Percentiles rank a stretch among this genome's conserved stretches.
phyloP scores from a whole-genome alignment of 1,140 invertebrate genomes.

The Habropoda laboriosa region DNA sequence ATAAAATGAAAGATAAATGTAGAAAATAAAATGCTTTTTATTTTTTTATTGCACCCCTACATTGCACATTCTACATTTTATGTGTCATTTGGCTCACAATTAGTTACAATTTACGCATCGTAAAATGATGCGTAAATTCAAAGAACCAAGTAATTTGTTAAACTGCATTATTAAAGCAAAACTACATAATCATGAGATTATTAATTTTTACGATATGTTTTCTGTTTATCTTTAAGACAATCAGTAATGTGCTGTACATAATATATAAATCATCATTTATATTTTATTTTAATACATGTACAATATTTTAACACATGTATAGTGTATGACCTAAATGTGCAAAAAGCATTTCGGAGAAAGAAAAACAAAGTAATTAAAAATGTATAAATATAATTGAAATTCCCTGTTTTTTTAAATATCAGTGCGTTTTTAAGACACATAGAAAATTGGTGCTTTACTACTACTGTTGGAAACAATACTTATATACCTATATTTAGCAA shows the following conservation, averaged over 20 bases:
- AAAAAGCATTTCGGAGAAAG: constrained; percentile 12
- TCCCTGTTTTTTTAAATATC: constrained; percentile 32
- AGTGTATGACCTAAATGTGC: constrained; percentile 23
- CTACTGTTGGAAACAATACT: constrained; percentile 26
- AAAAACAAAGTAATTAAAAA: constrained; percentile 36
- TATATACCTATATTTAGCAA: constrained; percentile 13
- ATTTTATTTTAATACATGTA: constrained; percentile 37
- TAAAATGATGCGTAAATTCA: constrained; percentile 2
- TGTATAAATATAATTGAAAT: constrained; percentile 38
- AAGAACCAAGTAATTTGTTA: constrained; percentile 14
- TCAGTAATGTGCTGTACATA: constrained; percentile 1
- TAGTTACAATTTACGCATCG: constrained; percentile 16
- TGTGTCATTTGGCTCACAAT: constrained; percentile 2
- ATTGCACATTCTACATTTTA: constrained; percentile 39
- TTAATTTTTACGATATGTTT: constrained; percentile 32
- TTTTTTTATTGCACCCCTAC: constrained; percentile 44
- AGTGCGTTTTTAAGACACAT: constrained; percentile 42
- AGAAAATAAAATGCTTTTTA: constrained; percentile 60
- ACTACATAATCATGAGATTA: constrained; percentile 12
- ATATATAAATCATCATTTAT: constrained; percentile 25
- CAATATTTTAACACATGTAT: constrained; percentile 34
- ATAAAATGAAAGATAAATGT: constrained; percentile 24
- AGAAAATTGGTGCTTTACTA: constrained; percentile 33
- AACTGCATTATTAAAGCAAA: constrained; percentile 26
- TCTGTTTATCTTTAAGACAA: background rate